These are phyloP conservation scores for Paratrypauchen microcephalus DNA, from an alignment of 2,797 vertebrate genomes.

Conservation along the genomic window DNA sequence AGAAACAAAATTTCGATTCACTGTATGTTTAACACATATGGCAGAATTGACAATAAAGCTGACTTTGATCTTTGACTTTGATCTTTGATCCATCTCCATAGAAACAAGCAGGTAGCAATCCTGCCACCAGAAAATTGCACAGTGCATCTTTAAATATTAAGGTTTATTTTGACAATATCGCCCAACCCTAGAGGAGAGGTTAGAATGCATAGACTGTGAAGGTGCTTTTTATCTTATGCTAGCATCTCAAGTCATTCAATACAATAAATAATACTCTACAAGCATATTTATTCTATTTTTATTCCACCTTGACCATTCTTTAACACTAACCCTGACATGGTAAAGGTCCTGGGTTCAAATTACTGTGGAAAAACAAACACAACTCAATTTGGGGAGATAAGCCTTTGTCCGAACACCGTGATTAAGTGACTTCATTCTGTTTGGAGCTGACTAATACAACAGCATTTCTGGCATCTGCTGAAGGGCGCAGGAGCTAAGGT, in stretches of 20 bases:
- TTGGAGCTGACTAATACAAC: constrained; percentile 53
- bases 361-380: constrained; percentile 32
- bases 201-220: too few species aligned
- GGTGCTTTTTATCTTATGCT: neutral
- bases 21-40: too few species aligned
- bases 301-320: constrained; percentile 10
- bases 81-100: too few species aligned
- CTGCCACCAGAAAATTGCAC: too few species aligned
- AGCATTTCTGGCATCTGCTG: constrained; percentile 60
- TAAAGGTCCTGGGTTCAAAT: neutral
- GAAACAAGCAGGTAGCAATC: too few species aligned
- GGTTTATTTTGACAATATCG: too few species aligned
- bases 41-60: too few species aligned
- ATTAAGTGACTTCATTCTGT: constrained; percentile 27
- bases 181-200: too few species aligned
- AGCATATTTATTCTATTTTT: neutral
- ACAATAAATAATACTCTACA: neutral
- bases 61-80: too few species aligned
- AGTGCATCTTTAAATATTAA: too few species aligned
- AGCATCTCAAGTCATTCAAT: neutral
- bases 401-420: constrained; percentile 11
- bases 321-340: neutral
- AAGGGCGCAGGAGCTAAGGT: constrained; percentile 33
- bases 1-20: too few species aligned
- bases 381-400: constrained; percentile 23